phyloP scores from a whole-genome alignment of 1,140 invertebrate genomes.

The Ceratina australensis region DNA sequence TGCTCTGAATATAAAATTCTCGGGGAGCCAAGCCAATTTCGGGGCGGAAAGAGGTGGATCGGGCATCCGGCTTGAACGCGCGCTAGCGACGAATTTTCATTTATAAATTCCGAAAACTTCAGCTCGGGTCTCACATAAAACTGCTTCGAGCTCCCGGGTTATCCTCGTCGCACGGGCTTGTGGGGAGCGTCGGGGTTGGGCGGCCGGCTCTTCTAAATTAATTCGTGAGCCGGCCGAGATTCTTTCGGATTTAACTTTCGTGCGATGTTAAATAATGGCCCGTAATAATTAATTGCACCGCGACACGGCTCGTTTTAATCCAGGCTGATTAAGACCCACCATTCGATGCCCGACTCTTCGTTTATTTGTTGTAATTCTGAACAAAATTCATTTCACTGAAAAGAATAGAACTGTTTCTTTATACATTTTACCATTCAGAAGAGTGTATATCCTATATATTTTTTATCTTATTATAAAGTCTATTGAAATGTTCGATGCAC shows the following conservation, averaged over 20 bases:
- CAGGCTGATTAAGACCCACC: constrained; percentile 15
- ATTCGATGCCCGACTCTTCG: no score
- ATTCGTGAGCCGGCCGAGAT: neutral
- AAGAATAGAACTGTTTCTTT: no score
- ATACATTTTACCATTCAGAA: no score
- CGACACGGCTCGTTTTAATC: neutral
- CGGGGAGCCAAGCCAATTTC: constrained; percentile 34
- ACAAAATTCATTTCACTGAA: no score
- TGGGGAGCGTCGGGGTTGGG: no score
- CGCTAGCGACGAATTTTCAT: constrained; percentile 28
- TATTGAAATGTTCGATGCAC: no score
- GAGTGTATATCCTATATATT: no score
- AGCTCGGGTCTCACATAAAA: neutral
- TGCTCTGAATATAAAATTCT: constrained; percentile 60
- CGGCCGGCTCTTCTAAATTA: constrained; percentile 12
- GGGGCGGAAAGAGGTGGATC: constrained; percentile 15
- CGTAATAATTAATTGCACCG: neutral
- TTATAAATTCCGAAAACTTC: constrained; percentile 48
- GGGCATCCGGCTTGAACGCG: neutral
- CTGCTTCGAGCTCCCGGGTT: neutral
- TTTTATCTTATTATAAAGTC: no score
- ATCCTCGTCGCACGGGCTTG: no score
- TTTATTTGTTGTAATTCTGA: no score
- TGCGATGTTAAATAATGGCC: neutral
- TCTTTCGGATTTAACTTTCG: constrained; percentile 24